Base-by-base conservation (phyloP, 1,140 invertebrate genomes). In the Matsumurasca onukii region DNA sequence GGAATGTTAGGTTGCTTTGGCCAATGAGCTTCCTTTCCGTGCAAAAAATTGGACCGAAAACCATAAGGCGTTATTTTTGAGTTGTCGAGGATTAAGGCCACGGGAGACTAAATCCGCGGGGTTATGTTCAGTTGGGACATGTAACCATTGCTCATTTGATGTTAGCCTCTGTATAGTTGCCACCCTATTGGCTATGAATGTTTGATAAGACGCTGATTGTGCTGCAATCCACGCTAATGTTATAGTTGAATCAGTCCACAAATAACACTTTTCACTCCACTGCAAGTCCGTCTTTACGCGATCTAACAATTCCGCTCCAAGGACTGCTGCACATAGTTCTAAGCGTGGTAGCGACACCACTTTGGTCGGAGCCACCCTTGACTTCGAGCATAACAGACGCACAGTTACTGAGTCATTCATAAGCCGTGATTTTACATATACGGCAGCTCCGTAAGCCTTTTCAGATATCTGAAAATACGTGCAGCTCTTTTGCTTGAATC, bases 331-430 rank as follows among this genome's bases (percentile, higher is more conserved):
- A 64, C 70, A 74, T 9, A 77, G 49, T 61, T 77, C 77, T 12
- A 78, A 63, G 52, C 75, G 69, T 2, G 76, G 75, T 22, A 77
- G 49, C 27, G 73, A 67, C 22, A 74, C 13, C 5, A 25, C 45
- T 71, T 77, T 75, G 15, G 77, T 22, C 31, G 77, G 74, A 5
- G 75, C 75, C 31, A 78, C 76, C 31, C 69, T 55, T 0, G 74
- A 70, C 68, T 77, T 77, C 20, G 74, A 72, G 34, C 24, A 75
- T 72, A 63, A 52, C 64, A 48, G 22, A 9, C 12, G 24, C 20
- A 55, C 52, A 9, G 39, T 45, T 45, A 45, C 39, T 45, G 9
- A 12, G 39, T 45, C 39, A n/a, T 45, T 45, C n/a, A 45, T n/a
- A 45, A 45, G 9, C n/a, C n/a, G 39, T 45, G n/a, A n/a, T n/a